Base-by-base conservation (phyloP, 1,140 invertebrate species). In the Heliothis virescens region DNA sequence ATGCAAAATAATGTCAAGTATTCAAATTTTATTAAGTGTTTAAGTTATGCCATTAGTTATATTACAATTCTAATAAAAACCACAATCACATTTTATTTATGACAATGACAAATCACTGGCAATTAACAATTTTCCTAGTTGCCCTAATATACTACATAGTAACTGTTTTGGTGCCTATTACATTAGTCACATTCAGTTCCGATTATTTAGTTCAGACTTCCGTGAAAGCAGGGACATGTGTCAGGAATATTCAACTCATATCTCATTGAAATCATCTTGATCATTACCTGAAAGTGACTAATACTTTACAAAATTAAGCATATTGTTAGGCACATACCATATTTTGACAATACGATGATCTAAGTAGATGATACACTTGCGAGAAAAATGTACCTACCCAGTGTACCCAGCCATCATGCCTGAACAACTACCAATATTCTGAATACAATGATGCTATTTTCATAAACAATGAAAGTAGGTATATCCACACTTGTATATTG, bases 121-220 rank as follows among this genome's bases (percentile, higher is more conserved):
- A 79, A 79, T 62, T 41, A 71, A 79, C 53, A 72, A 79, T 71
- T 60, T 67, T 78, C 74, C 60, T 78, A 78, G 60, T 69, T 69
- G 62, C 63, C 79, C 86, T 90, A 89, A 87, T 80, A 77, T 81
- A 74, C 82, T 86, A 86, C 83, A 86, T 80, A 86, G 85, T 81
- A 82, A 81, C 63, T 80, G 63, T 21, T 62, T 73, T 63, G 57
- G 57, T 79, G 67, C 71, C 52, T 74, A 74, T 65, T 50, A 50
- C 41, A 73, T 73, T 73, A 72, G 50, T 63, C 59, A 76, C 18
- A 76, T 71, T 71, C 72, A 47, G 72, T n/a, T 47, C 21, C 12
- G 16, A 74, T 47, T 67, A 11, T 15, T 74, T 3, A 26, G 26
- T 74, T 50, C 12, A 48, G 34, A 60, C 18, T n/a, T 52, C 16